Evolutionary conservation across 2,113 vertebrate species (phyloP), one percentile per base, ranked within the genome.

Genomic region (Nibea coibor): DNA sequence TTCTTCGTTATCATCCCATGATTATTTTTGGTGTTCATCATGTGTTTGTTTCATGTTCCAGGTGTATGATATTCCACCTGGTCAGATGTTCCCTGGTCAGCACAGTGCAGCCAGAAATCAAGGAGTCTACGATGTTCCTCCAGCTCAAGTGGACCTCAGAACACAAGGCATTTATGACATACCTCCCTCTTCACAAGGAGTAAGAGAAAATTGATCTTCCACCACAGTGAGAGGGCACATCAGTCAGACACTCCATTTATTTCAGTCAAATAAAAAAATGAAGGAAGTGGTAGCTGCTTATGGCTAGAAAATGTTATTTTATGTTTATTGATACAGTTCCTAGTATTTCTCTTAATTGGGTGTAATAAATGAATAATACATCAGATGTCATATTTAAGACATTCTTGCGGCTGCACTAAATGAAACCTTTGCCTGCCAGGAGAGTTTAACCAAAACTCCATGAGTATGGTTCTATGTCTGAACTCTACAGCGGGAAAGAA

Each of bases 41-140:
- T 45, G 42, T 39, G 10, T 54, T 26, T 4, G 19, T 10, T 47
- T 39, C 28, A 8, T 70, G 6, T 86, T 81, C 70, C 90, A 99
- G 98, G 95, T 98, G n/a, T 99, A 99, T 3, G 98, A 99, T 81
- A 92, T 98, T 71, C 97, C 97, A 20, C 94, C 96, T 0, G 90
- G 94, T 42, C 95, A 96, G 0, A 76, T 93, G 85, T 96, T 93
- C 86, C 83, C 93, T 1, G 82, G 87, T 15, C 50, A 53, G 50
- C 50, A 53, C 20, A 53, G 50, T 10, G 51, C 51, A 4, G 89
- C 88, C 63, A 96, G 94, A 79, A 80, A 92, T 81, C 95, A 97
- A 83, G 97, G 96, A 56, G 87, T 98, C 10, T 99, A 99, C 47
- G 97, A 99, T 53, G 90, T 97, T 2, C 97, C 96, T 16, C 95